These are phyloP conservation scores for Mimas tiliae DNA, from an alignment of 2,888 invertebrate species.

Conservation along the genomic window DNA sequence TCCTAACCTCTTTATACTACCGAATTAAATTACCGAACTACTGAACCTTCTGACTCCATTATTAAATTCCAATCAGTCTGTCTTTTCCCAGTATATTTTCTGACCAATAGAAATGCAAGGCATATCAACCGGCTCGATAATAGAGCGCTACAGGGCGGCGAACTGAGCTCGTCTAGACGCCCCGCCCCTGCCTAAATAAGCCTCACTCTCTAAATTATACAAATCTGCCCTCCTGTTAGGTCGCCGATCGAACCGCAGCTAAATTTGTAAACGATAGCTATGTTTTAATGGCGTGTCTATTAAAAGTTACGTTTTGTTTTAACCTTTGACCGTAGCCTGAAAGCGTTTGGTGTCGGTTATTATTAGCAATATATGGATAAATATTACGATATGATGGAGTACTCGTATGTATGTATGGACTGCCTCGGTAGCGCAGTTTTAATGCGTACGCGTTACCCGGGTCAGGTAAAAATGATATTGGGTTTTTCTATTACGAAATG, in stretches of 20 bases:
- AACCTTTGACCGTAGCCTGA: background rate
- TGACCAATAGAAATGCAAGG: background rate
- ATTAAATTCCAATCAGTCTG: too few species aligned
- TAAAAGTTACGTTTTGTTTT: background rate
- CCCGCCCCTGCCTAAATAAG: constrained; percentile 16
- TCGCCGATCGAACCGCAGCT: constrained; percentile 12
- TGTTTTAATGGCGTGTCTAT: background rate
- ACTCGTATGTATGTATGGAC: too few species aligned
- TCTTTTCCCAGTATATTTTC: too few species aligned
- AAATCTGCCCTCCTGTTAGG: constrained; percentile 17
- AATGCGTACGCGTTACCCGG: too few species aligned
- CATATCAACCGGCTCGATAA: constrained; percentile 1
- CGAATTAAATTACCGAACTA: too few species aligned
- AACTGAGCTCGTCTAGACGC: constrained; percentile 9
- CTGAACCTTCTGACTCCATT: too few species aligned
- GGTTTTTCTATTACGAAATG: too few species aligned
- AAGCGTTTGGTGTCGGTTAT: background rate
- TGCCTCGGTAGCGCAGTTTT: too few species aligned
- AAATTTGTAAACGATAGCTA: constrained; percentile 11
- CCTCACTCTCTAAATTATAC: background rate
- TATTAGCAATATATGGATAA: background rate
- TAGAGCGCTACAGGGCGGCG: constrained; percentile 10
- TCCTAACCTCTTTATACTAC: too few species aligned
- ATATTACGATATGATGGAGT: too few species aligned
- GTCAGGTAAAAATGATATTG: too few species aligned